These are phyloP conservation scores for Ispidina picta DNA, from an alignment of 2,797 vertebrate genomes.

Conservation along the genomic window DNA sequence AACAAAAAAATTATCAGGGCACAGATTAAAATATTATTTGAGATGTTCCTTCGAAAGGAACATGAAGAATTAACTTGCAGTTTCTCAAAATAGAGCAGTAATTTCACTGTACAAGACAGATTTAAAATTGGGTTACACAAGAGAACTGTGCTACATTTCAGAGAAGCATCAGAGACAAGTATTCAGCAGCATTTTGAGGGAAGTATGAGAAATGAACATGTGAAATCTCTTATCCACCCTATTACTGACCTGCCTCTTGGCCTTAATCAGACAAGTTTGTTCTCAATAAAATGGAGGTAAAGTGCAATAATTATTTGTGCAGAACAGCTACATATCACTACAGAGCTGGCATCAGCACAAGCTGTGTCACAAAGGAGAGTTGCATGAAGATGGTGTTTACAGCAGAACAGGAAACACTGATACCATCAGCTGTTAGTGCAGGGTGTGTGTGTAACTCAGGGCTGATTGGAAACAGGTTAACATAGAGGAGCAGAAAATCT, in stretches of 20 bases:
- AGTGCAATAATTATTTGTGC: not conserved
- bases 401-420: not conserved
- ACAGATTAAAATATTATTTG: not conserved
- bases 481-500: not conserved
- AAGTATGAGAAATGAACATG: not conserved
- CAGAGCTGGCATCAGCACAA: not conserved
- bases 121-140: not conserved
- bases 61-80: not conserved
- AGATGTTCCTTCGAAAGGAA: not conserved
- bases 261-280: not conserved
- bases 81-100: slow-evolving; percentile 1
- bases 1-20: not conserved
- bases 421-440: not conserved
- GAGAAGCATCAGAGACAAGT: not conserved
- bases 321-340: not conserved
- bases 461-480: not conserved
- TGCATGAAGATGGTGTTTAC: not conserved
- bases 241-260: not conserved
- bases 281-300: not conserved
- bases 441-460: not conserved
- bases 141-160: not conserved
- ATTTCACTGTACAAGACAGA: not conserved
- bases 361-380: not conserved
- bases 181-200: not conserved
- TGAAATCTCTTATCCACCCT: not conserved